Base-by-base conservation (phyloP, 2,888 invertebrate genomes). In the Melanchra persicariae region DNA sequence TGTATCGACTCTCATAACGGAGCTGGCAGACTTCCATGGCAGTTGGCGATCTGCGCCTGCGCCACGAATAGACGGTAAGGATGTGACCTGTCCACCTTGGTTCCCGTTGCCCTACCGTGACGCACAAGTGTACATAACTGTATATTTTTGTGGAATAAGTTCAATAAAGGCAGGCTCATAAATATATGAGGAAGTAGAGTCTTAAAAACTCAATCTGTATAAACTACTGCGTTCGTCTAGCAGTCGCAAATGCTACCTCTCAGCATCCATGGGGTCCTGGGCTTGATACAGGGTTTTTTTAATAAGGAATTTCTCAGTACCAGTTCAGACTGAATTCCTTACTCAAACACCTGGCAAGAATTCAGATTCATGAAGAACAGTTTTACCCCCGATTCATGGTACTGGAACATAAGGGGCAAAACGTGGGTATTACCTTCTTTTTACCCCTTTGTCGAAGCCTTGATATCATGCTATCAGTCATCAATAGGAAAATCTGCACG, bases 81-180 rank as follows among this genome's bases (percentile, higher is more conserved):
- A 91, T 90, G 79, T 92, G 93, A 93, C 93, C 93, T 90, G 83
- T 82, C 90, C 91, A 90, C 91, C 88, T 88, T 86, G 84, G 79
- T 84, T 82, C 85, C 49, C 66, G 66, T 73, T 74, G 61, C 75
- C 78, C 74, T 68, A 49, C 34, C 59, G 9, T 62, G 30, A 68
- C 37, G 43, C 34, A 12, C 12, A 12, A 10, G 17, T 30, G 45
- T 45, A 45, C 8, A 17, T 45, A 19, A 19, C 7, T 45, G 7
- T 12, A 45, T 45, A 45, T 45, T 45, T 40, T 19, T 45, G 45
- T 43, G 17, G 17, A 5, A 17, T 15, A 15, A 37, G 9, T 45
- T 45, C 19, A 6, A 19, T 12, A 45, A 19, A 45, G 43, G 17
- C 6, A 43, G 34, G 34, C 3, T 30, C 17, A 43, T 43, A 43